Conservation (phyloP, 2,888 invertebrate species). For the Pediacus dermestoides region DNA sequence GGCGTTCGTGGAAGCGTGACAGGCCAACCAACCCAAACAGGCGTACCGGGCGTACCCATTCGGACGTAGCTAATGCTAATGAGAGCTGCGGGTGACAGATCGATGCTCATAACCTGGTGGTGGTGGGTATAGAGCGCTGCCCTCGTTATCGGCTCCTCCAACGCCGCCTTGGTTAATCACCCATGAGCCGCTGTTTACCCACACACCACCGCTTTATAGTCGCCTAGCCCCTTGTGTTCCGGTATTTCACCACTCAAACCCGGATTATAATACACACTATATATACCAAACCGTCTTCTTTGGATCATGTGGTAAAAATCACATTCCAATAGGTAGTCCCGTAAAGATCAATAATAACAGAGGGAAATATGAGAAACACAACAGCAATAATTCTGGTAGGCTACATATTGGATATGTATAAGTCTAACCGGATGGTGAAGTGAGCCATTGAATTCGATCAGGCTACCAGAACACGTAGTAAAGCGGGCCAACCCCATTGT, state of each 20-base stretch:
- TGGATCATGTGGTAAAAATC: too few species aligned
- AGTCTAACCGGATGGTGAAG: constrained; percentile 2
- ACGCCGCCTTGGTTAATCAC: constrained; percentile 37
- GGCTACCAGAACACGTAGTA: constrained; percentile 4
- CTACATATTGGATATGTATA: not conserved
- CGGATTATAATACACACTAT: too few species aligned
- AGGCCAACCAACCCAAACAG: constrained; percentile 9
- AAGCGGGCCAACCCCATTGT: constrained; percentile 1
- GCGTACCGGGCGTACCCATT: constrained; percentile 8
- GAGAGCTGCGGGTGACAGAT: constrained; percentile 33
- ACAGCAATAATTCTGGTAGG: too few species aligned
- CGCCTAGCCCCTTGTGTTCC: constrained; percentile 17
- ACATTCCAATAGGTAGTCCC: too few species aligned
- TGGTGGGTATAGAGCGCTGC: constrained; percentile 24
- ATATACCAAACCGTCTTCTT: too few species aligned
- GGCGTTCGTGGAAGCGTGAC: constrained; percentile 8
- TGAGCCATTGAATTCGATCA: constrained; percentile 4
- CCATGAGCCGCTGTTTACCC: constrained; percentile 31
- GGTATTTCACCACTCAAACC: too few species aligned
- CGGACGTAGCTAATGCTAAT: constrained; percentile 15
- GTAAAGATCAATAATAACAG: too few species aligned
- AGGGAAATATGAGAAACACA: too few species aligned
- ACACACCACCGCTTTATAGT: constrained; percentile 20
- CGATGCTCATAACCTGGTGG: constrained; percentile 34
- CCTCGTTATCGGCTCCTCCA: constrained; percentile 41